Conservation (phyloP, 2,113 vertebrate species). For the Eleginops maclovinus region DNA sequence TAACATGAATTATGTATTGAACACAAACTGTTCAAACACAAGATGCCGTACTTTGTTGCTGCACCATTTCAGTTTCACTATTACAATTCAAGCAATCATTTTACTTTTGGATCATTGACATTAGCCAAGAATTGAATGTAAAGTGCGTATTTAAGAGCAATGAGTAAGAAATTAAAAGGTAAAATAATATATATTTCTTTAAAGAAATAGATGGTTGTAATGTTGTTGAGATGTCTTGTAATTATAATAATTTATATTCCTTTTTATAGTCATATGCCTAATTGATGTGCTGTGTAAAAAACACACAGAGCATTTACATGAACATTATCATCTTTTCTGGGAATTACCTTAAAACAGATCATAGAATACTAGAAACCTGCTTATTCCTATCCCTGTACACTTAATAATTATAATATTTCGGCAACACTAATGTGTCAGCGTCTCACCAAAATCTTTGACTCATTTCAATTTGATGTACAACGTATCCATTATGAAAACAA, state of each 20-base stretch:
- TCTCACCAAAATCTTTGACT: neutral
- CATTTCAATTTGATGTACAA: neutral
- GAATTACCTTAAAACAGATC: neutral
- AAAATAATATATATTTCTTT: no score
- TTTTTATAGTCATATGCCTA: neutral
- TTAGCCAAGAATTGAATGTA: neutral
- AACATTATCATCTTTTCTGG: neutral
- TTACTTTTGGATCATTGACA: neutral
- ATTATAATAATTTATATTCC: neutral
- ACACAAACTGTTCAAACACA: neutral
- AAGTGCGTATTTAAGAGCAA: neutral
- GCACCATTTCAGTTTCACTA: neutral
- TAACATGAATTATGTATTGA: neutral
- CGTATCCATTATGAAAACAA: neutral
- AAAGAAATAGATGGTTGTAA: neutral
- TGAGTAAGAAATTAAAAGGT: no score
- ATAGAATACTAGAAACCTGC: neutral
- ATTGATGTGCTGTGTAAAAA: neutral
- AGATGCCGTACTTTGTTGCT: neutral
- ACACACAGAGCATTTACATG: neutral
- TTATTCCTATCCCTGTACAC: neutral
- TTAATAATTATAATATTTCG: neutral
- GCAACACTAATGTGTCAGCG: neutral
- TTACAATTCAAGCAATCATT: neutral
- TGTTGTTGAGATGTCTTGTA: neutral